Conservation (phyloP, 2,113 vertebrate genomes). For the Ranitomeya imitator region DNA sequence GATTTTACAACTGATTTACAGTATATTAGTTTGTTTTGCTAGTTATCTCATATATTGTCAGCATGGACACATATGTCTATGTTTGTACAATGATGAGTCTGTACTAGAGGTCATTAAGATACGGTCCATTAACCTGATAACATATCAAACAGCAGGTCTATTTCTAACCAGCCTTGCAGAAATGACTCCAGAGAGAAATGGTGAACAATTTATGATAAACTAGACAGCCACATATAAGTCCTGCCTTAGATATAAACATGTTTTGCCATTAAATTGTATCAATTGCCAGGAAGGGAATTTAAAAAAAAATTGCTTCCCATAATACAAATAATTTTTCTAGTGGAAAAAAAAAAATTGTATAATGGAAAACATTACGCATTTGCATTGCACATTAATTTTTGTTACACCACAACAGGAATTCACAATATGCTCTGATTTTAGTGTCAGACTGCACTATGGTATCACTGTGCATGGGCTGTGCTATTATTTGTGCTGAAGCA, state of each 20-base stretch:
- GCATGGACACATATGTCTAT: conserved; percentile 44
- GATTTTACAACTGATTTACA: conserved; percentile 35
- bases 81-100: conserved; percentile 55
- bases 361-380: too few relatives aligned
- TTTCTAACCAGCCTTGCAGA: conserved; percentile 33
- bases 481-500: too few relatives aligned
- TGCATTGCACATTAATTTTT: too few relatives aligned
- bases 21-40: conserved; percentile 41
- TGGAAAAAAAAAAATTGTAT: too few relatives aligned
- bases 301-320: background rate
- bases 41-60: conserved; percentile 35
- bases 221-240: background rate
- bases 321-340: background rate
- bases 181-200: conserved; percentile 38
- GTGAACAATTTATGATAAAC: conserved; percentile 33
- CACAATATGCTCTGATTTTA: too few relatives aligned
- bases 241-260: background rate
- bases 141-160: conserved; percentile 44
- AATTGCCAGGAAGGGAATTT: background rate
- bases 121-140: conserved; percentile 52
- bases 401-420: too few relatives aligned
- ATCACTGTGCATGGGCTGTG: too few relatives aligned
- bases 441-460: too few relatives aligned
- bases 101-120: conserved; percentile 48
- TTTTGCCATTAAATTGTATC: background rate